Base-by-base conservation (phyloP, 2,113 vertebrate species). In the Amazona guildingii region DNA sequence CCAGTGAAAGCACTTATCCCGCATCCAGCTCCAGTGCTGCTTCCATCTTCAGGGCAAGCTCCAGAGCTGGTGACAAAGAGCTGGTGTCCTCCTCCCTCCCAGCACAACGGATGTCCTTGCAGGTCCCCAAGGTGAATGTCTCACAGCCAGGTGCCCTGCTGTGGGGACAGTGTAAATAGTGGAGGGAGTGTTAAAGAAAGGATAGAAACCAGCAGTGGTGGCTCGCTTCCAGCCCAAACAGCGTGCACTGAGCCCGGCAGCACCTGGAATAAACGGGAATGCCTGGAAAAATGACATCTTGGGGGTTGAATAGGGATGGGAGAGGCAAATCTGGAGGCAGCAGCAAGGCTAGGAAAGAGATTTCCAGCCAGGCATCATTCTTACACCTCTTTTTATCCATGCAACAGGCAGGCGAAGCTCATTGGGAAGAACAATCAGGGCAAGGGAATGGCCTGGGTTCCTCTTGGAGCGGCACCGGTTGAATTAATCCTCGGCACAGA, bases 101-200 rank as follows among this genome's bases (percentile, higher is more conserved):
- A 2, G 15, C 49, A 6, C 0, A 0, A 5, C 0, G 1, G 3
- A 7, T 67, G 92, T 59, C 92, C 93, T 92, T 93, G 69, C 16
- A 5, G 49, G 46, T 79, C 59, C 75, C 57, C 90, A 88, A 67
- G 92, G 87, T 82, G 88, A 91, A 3, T 0, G 2, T 27, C 35
- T 24, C 5, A 1, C 28, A 51, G 44, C n/a, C 21, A 9, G 33
- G 78, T 39, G 83, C 80, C 88, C 82, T 10, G 29, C 92, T 69
- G 19, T 27, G 86, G 86, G 74, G 86, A 84, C 91, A 93, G 77
- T 59, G 88, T 95, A 94, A 95, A 96, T 80, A 96, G 25, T 16
- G 76, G 19, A 63, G 62, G 91, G 83, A 90, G 59, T 9, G 87
- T 64, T 77, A 76, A 68, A 69, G 51, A 41, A 10, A 44, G 6